phyloP scores from a whole-genome alignment of 1,140 invertebrate species.

The Zaprionus kolodkinae region DNA sequence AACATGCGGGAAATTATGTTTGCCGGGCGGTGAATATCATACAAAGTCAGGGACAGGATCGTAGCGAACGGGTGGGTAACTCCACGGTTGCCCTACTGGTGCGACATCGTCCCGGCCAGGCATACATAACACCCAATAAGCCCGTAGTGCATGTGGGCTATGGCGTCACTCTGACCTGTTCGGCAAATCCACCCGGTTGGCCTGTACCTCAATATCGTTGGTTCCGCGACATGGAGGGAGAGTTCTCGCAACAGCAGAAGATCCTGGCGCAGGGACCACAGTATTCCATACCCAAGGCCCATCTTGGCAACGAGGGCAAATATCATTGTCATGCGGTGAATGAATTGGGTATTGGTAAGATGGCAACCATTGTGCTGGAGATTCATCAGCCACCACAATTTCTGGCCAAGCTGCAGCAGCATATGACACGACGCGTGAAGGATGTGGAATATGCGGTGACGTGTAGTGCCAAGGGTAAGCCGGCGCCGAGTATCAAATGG shows the following conservation, averaged over 20 bases:
- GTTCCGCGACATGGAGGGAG: constrained; percentile 91
- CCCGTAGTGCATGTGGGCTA: constrained; percentile 94
- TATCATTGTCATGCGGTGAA: constrained; percentile 96
- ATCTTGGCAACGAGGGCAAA: constrained; percentile 92
- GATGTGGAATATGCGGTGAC: constrained; percentile 92
- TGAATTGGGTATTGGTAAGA: constrained; percentile 93
- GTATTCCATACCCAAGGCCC: constrained; percentile 93
- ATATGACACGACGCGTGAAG: constrained; percentile 91
- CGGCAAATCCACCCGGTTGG: constrained; percentile 94
- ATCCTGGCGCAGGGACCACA: constrained; percentile 90
- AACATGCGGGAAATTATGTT: constrained; percentile 93
- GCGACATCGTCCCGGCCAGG: constrained; percentile 94
- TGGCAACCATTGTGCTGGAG: constrained; percentile 92
- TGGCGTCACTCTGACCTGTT: constrained; percentile 93
- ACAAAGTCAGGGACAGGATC: constrained; percentile 88
- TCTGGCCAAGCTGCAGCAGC: constrained; percentile 91
- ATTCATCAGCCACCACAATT: constrained; percentile 95
- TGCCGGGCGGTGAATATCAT: constrained; percentile 94
- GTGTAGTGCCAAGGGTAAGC: constrained; percentile 94
- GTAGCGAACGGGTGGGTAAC: constrained; percentile 89
- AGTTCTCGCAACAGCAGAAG: constrained; percentile 86
- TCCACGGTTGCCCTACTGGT: constrained; percentile 92
- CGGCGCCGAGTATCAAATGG: constrained; percentile 93
- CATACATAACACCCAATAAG: constrained; percentile 91
- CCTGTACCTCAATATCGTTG: constrained; percentile 94